These are phyloP conservation scores for Tiliacea aurago DNA, from an alignment of 2,888 invertebrate genomes.

Conservation along the genomic window DNA sequence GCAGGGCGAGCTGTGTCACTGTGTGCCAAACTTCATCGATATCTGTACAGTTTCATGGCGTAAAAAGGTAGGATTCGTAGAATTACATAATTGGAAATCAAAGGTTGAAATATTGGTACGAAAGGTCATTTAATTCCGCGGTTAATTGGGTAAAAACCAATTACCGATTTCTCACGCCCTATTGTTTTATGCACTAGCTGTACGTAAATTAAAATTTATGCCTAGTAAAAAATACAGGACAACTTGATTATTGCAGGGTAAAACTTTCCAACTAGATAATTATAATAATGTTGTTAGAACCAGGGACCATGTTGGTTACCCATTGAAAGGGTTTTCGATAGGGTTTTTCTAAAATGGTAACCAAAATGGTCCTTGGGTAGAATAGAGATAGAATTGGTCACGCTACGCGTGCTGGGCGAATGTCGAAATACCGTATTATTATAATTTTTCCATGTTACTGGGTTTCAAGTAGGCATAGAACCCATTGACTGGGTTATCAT, in stretches of 20 bases:
- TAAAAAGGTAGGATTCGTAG: conserved; percentile 24
- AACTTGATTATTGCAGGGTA: conserved; percentile 19
- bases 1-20: too few relatives aligned
- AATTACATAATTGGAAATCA: conserved; percentile 59
- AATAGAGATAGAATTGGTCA: too few relatives aligned
- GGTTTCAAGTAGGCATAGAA: too few relatives aligned
- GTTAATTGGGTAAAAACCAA: conserved; percentile 75
- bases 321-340: too few relatives aligned
- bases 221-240: conserved; percentile 29
- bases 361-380: too few relatives aligned
- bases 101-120: conserved; percentile 53
- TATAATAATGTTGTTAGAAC: not conserved
- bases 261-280: conserved; percentile 27
- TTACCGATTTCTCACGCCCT: conserved; percentile 67
- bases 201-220: conserved; percentile 28
- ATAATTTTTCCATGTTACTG: too few relatives aligned
- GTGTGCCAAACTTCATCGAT: not conserved
- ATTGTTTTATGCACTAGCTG: conserved; percentile 52
- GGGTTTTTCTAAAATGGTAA: too few relatives aligned
- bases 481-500: too few relatives aligned
- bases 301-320: too few relatives aligned
- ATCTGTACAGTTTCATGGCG: not conserved
- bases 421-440: too few relatives aligned
- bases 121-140: conserved; percentile 65
- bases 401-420: too few relatives aligned